Evolutionary conservation across 2,888 invertebrate species (phyloP).

Genomic region (Pecten maximus): DNA sequence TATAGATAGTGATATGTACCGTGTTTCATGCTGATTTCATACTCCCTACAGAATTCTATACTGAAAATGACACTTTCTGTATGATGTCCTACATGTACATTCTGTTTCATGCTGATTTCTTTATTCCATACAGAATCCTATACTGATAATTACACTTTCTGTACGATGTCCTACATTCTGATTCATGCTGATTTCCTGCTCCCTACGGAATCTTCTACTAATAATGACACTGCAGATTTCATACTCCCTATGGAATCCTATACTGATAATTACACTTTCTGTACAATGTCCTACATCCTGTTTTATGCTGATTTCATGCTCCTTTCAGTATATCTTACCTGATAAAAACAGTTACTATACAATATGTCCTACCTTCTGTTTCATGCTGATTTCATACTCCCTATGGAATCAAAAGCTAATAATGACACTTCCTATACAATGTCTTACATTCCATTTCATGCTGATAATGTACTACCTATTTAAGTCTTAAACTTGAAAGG

Average conservation of each 20-base stretch:
- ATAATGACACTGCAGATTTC: no score
- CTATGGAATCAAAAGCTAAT: background rate
- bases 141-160: background rate
- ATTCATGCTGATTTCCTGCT: background rate
- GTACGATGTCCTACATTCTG: background rate
- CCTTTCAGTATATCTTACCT: background rate
- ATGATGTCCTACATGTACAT: no score
- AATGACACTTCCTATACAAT: no score
- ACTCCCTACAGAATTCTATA: background rate
- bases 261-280: no score
- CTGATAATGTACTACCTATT: no score
- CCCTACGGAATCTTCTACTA: background rate
- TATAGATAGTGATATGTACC: no score
- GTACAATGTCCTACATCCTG: background rate
- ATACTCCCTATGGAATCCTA: no score
- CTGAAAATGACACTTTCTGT: no score
- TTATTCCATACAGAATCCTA: background rate
- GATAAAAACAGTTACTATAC: background rate
- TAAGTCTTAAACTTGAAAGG: no score
- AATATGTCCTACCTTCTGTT: background rate
- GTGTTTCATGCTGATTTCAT: background rate
- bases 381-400: background rate
- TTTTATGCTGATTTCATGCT: background rate
- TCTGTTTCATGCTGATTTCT: background rate
- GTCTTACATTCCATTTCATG: no score